Evolutionary conservation across 2,888 invertebrate species (phyloP).

Genomic region (Brachypterus glaber): DNA sequence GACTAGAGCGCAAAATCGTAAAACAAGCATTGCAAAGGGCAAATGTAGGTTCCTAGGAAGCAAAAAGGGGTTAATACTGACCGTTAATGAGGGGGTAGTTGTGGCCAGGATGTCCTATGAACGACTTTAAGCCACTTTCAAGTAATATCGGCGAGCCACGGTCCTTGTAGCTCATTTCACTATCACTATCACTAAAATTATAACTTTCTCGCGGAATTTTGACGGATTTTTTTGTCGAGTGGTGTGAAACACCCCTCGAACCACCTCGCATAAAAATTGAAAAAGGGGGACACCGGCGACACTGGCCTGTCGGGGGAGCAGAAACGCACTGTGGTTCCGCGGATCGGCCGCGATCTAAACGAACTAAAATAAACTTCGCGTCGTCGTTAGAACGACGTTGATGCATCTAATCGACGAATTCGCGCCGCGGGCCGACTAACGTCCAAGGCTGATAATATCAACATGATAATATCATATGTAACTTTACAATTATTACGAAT

Average conservation of each 20-base stretch:
- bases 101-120: constrained; percentile 74
- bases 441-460: constrained; percentile 41
- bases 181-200: constrained; percentile 43
- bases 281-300: constrained; percentile 25
- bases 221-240: constrained; percentile 29
- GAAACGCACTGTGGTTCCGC: constrained; percentile 16
- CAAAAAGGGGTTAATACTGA: no score
- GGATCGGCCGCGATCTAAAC: constrained; percentile 35
- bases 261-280: constrained; percentile 19
- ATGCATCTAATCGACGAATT: constrained; percentile 36
- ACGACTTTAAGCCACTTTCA: constrained; percentile 80
- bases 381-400: constrained; percentile 35
- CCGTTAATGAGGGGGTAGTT: constrained; percentile 71
- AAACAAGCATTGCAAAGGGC: constrained; percentile 13
- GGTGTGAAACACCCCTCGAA: constrained; percentile 23
- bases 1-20: constrained; percentile 5
- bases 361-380: constrained; percentile 40
- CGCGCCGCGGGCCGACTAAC: constrained; percentile 32
- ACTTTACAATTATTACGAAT: no score
- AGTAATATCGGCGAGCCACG: constrained; percentile 75
- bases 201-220: constrained; percentile 41
- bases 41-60: constrained; percentile 17
- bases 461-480: no score
- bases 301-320: constrained; percentile 8
- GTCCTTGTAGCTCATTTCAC: constrained; percentile 85